Evolutionary conservation across 2,797 vertebrate genomes (phyloP).

Genomic region (Tarsius wallacei): DNA sequence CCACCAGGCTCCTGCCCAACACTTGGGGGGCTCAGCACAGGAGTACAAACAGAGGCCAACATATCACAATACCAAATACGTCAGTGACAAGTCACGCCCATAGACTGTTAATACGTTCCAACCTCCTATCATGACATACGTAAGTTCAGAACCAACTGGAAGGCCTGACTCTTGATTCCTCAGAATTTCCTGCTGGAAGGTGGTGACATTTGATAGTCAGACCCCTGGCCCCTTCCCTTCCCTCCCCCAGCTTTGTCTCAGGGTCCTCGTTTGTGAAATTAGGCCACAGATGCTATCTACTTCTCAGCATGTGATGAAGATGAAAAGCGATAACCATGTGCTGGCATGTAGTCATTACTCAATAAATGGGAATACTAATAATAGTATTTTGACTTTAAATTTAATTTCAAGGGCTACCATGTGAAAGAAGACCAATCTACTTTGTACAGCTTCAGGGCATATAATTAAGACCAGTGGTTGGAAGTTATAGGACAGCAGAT

Average conservation of each 20-base stretch:
- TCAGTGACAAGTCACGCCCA: neutral
- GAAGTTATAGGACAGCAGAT: conserved; percentile 69
- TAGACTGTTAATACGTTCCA: neutral
- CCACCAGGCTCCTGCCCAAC: neutral
- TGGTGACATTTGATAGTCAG: neutral
- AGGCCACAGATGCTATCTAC: neutral
- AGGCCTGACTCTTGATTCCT: neutral
- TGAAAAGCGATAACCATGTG: neutral
- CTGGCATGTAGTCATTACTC: conserved; percentile 64
- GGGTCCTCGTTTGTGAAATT: neutral
- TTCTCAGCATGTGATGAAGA: neutral
- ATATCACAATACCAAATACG: neutral
- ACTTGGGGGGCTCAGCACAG: neutral
- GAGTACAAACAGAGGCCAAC: neutral
- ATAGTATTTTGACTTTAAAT: conserved; percentile 57
- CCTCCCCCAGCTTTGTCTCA: neutral
- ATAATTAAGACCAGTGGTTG: conserved; percentile 72
- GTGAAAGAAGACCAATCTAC: conserved; percentile 64
- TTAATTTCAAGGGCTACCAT: conserved; percentile 67
- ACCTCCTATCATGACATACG: neutral
- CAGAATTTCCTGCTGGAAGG: neutral
- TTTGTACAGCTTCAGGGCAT: conserved; percentile 52
- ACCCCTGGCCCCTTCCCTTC: neutral
- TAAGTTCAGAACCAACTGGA: neutral
- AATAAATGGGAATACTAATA: conserved; percentile 64